These are phyloP conservation scores for Mamestra brassicae DNA, from an alignment of 2,888 invertebrate species.

Conservation along the genomic window DNA sequence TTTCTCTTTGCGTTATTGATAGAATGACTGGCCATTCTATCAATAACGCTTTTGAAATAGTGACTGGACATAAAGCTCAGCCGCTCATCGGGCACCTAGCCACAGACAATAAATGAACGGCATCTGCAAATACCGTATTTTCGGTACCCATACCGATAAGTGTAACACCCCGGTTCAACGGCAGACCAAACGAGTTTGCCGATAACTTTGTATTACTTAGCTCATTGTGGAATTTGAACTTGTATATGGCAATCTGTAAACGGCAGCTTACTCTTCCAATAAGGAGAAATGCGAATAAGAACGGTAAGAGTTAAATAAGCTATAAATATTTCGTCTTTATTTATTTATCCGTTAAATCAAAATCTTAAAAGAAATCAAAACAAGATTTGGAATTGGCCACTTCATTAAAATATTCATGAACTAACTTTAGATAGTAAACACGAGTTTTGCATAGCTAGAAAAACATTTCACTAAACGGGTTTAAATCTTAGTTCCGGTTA, in stretches of 20 bases:
- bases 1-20: background rate
- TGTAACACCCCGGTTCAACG: constrained; percentile 34
- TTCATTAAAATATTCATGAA: constrained; percentile 34
- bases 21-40: background rate
- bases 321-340: background rate
- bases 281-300: constrained; percentile 1
- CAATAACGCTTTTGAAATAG: constrained; percentile 3
- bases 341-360: background rate
- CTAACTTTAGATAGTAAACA: constrained; percentile 19
- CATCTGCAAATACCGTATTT: constrained; percentile 59
- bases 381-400: constrained; percentile 4
- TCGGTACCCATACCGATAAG: constrained; percentile 47
- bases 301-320: background rate
- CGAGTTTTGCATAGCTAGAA: constrained; percentile 15
- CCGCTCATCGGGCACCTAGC: constrained; percentile 35
- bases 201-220: no score
- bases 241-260: background rate
- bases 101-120: constrained; percentile 63
- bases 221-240: constrained; percentile 8
- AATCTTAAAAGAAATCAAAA: constrained; percentile 4
- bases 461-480: constrained; percentile 35
- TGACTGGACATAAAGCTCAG: constrained; percentile 5
- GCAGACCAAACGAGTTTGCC: constrained; percentile 43
- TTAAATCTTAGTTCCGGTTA: constrained; percentile 37
- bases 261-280: constrained; percentile 8